Evolutionary conservation across 2,797 vertebrate genomes (phyloP), one percentile per base, ranked within the genome.

Genomic region (Lacerta viridis): DNA sequence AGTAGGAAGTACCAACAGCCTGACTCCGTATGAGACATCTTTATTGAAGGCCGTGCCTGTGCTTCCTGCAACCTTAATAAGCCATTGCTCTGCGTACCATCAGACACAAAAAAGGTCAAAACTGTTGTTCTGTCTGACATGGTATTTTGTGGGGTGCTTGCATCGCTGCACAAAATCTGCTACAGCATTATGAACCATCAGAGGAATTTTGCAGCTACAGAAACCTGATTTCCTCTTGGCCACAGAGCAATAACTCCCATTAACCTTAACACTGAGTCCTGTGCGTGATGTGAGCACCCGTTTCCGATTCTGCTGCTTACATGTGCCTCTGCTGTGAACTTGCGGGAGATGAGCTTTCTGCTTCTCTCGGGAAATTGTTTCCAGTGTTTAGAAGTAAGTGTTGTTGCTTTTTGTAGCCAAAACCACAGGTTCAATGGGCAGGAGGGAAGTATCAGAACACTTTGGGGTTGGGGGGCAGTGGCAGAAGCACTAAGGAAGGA

Each of bases 221-320:
- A 29, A 85, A 76, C 68, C 71, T 72, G 33, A 41, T 59, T 61
- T 80, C 64, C 33, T 71, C 85, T 55, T 80, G 39, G 43, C 85
- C 77, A 79, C 64, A 69, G 33, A 86, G 66, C 61, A 68, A 79
- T 72, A 55, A 55, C 66, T 61, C 64, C 77, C 25, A 61, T 87
- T 87, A 87, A 80, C 66, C 78, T 80, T 11, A 27, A 55, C 6
- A 5, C 36, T 7, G 78, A 20, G n/a, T 80, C 25, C 46, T 39
- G 27, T 13, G 8, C 15, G 36, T 55, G 27, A 79, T 59, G 46
- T 20, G 68, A 72, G 25, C 68, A 20, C 39, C 20, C 6, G 18
- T 64, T 64, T 43, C 71, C 59, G 59, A 77, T 39, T 6, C 64
- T 11, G 75, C 85, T 18, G n/a, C 75, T 68, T n/a, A 55, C 66